A percentile compares a stretch with the other conserved stretches of the same genome.
These are phyloP conservation scores for Gorsachius goisagi DNA, from an alignment of 2,113 vertebrate genomes.

Conservation along the genomic window DNA sequence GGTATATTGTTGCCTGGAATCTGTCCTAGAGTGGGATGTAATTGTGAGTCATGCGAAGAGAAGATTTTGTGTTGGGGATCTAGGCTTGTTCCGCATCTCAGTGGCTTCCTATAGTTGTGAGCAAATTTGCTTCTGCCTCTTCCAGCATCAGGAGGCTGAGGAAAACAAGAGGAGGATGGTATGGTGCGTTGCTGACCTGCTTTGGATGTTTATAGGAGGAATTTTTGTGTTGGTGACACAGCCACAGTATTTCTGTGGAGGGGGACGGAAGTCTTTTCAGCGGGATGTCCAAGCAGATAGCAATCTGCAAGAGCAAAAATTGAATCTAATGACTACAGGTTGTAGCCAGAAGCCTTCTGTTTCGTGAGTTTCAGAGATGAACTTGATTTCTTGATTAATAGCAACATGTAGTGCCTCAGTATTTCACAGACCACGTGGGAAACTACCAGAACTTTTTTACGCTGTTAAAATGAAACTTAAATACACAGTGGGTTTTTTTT, in stretches of 20 bases:
- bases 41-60: not conserved
- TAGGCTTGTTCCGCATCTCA: not conserved
- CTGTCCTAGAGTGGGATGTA: not conserved
- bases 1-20: constrained; percentile 1
- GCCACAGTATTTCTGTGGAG: not conserved
- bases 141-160: not conserved
- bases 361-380: not conserved
- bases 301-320: not conserved
- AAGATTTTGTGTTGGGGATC: not conserved
- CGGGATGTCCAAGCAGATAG: not conserved
- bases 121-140: not conserved
- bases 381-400: not conserved
- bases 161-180: not conserved
- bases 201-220: not conserved
- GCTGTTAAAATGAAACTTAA: not conserved
- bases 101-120: not conserved
- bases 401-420: not conserved
- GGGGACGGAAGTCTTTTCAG: not conserved
- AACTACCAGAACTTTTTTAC: not conserved
- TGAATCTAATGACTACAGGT: rapidly evolving
- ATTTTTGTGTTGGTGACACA: not conserved
- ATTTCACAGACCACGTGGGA: not conserved
- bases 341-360: not conserved
- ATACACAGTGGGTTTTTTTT: not conserved
- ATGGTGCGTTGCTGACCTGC: not conserved